Percentiles rank a stretch among this genome's conserved stretches.
phyloP scores from a whole-genome alignment of 2,113 vertebrate genomes.

The Sardina pilchardus region DNA sequence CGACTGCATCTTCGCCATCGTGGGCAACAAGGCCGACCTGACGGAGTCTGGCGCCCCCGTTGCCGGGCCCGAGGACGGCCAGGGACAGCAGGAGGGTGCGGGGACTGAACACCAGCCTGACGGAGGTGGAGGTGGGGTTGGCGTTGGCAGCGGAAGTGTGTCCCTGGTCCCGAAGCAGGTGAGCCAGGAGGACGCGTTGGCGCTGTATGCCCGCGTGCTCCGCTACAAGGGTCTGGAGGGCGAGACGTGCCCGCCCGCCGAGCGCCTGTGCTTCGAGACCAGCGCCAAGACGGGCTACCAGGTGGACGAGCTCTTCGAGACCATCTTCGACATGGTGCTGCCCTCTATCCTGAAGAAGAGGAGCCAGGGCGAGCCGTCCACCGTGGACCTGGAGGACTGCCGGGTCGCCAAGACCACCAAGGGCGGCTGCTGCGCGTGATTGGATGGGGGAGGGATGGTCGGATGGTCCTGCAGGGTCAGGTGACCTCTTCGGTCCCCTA shows the following conservation, averaged over 20 bases:
- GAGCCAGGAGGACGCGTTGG: slow-evolving; percentile 76
- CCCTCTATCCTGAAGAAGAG: slow-evolving; percentile 82
- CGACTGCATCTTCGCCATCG: slow-evolving; percentile 90
- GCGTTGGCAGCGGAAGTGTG: neutral
- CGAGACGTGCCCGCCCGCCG: slow-evolving; percentile 77
- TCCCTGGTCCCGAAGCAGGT: slow-evolving; percentile 76
- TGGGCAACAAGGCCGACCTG: slow-evolving; percentile 95
- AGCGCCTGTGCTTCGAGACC: slow-evolving; percentile 95
- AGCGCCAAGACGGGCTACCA: slow-evolving; percentile 93
- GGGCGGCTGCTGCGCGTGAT: slow-evolving; percentile 62
- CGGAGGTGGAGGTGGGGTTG: slow-evolving; percentile 17
- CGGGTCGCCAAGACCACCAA: slow-evolving; percentile 62
- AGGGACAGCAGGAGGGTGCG: slow-evolving; percentile 23
- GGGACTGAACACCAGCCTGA: slow-evolving; percentile 45
- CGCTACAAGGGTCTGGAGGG: slow-evolving; percentile 89
- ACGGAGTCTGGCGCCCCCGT: slow-evolving; percentile 63
- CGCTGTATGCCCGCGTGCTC: slow-evolving; percentile 85
- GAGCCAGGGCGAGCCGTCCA: slow-evolving; percentile 72
- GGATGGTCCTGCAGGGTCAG: neutral
- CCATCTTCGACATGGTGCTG: slow-evolving; percentile 87
- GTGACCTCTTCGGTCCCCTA: neutral
- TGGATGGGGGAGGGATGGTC: neutral
- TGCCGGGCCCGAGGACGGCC: slow-evolving; percentile 28
- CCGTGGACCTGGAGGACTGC: slow-evolving; percentile 79
- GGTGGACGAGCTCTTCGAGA: slow-evolving; percentile 90